These are phyloP conservation scores for Murina feae DNA, from an alignment of 2,113 vertebrate genomes.

Conservation along the genomic window DNA sequence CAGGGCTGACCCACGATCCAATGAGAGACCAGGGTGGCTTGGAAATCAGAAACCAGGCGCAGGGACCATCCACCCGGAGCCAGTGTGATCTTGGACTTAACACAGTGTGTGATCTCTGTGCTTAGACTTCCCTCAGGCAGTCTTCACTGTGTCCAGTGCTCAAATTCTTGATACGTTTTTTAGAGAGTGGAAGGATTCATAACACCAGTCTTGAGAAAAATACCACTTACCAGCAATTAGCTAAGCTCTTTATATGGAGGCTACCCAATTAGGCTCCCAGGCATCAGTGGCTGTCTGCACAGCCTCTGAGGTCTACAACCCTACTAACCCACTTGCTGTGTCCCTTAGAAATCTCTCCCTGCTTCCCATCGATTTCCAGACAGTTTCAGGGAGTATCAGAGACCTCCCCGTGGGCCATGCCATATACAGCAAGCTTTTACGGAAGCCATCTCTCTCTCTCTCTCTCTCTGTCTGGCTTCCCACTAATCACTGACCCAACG, in stretches of 20 bases:
- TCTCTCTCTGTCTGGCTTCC: neutral
- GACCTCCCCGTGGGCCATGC: neutral
- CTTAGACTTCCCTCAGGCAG: neutral
- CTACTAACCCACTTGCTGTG: neutral
- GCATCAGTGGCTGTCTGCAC: neutral
- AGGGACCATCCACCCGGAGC: neutral
- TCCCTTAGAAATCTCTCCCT: neutral
- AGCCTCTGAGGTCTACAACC: neutral
- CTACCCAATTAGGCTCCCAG: neutral
- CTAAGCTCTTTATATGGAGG: neutral
- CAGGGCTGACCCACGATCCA: neutral
- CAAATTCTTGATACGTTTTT: neutral
- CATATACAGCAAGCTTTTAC: constrained; percentile 8
- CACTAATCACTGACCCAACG: neutral
- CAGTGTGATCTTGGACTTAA: neutral
- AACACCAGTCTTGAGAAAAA: neutral
- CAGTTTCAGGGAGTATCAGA: constrained; percentile 5
- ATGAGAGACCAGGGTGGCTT: neutral
- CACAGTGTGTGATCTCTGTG: neutral
- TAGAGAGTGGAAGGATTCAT: neutral
- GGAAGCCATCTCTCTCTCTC: neutral
- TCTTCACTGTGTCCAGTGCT: neutral
- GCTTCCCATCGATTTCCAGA: neutral
- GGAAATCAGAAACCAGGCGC: neutral
- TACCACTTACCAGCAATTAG: neutral